phyloP scores from a whole-genome alignment of 35 echinoderm and acorn worm species.

The Heliocidaris tuberculata region DNA sequence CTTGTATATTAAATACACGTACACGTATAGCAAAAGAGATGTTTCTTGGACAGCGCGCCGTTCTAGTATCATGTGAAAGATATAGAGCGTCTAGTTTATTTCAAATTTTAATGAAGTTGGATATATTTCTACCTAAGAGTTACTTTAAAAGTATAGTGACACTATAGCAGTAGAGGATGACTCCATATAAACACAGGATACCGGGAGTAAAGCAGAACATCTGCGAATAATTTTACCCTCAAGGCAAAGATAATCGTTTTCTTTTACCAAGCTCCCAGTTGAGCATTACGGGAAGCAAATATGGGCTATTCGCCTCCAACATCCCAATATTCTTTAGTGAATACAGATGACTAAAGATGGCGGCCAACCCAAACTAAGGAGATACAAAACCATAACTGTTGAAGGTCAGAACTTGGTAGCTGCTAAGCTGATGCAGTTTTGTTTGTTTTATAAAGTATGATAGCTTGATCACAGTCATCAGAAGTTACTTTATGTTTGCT shows the following conservation, averaged over 20 bases:
- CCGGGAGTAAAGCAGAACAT: background rate
- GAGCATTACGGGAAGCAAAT: background rate
- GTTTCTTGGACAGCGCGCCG: too few species aligned
- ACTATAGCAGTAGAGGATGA: background rate
- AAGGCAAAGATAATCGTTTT: background rate
- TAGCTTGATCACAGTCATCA: background rate
- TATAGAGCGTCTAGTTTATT: too few species aligned
- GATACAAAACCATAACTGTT: background rate
- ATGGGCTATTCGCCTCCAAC: background rate
- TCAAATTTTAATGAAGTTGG: too few species aligned
- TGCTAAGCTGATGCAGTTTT: background rate
- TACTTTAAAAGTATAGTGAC: background rate
- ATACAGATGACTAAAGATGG: background rate
- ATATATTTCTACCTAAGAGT: too few species aligned
- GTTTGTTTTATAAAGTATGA: background rate
- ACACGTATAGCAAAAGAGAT: background rate
- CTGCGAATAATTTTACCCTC: background rate
- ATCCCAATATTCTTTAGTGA: background rate
- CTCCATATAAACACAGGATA: background rate
- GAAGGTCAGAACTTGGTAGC: background rate
- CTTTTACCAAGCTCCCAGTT: background rate
- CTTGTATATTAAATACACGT: background rate
- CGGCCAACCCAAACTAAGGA: background rate
- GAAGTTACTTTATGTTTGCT: background rate
- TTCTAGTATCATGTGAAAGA: too few species aligned